These are phyloP conservation scores for Doris montereyensis DNA, from an alignment of 2,888 invertebrate genomes.

Conservation along the genomic window DNA sequence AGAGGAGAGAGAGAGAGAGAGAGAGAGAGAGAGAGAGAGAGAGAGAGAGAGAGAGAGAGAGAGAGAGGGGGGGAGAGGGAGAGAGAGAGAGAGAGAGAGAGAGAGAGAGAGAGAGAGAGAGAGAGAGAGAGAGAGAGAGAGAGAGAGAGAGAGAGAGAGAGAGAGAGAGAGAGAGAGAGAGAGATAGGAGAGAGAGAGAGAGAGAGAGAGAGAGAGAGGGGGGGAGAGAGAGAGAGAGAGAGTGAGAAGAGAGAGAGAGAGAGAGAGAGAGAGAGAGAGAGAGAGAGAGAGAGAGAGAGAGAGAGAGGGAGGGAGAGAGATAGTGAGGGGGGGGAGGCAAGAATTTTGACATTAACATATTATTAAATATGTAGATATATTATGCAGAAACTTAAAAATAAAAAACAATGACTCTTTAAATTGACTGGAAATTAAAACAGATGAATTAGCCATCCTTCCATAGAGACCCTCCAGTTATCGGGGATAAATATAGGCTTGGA, in stretches of 20 bases:
- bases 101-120: slow-evolving; percentile 7
- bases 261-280: slow-evolving; percentile 14
- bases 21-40: no score
- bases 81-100: slow-evolving; percentile 1
- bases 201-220: slow-evolving; percentile 7
- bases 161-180: slow-evolving; percentile 7
- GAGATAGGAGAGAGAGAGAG: slow-evolving; percentile 2
- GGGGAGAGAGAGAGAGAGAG: neutral
- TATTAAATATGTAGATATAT: no score
- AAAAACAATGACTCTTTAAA: no score
- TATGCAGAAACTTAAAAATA: no score
- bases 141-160: neutral
- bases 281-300: neutral
- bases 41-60: no score
- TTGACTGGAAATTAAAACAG: no score
- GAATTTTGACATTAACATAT: no score
- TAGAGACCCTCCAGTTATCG: no score
- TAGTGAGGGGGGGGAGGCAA: neutral
- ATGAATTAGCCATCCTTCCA: no score
- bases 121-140: neutral
- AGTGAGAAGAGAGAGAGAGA: slow-evolving; percentile 11
- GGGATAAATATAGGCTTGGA: no score
- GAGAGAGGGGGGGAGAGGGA: no score
- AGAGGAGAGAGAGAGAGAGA: no score
- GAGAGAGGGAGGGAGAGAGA: neutral